Percentiles rank a stretch among this genome's conserved stretches.
Conservation (phyloP, 1,140 invertebrate species). For the Apis cerana region DNA sequence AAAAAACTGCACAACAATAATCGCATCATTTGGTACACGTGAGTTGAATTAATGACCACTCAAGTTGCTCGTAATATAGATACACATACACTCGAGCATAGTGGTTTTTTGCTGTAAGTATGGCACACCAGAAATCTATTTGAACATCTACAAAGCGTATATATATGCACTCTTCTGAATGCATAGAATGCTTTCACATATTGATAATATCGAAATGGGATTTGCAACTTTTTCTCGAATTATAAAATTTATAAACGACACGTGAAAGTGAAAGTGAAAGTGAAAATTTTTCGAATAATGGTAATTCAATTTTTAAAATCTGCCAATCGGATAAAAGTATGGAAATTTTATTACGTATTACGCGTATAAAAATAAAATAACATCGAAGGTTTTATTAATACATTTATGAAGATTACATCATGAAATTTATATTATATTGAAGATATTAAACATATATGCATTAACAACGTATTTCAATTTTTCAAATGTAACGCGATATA, state of each 20-base stretch:
- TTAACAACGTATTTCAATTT: not conserved
- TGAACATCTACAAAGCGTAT: not conserved
- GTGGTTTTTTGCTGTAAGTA: not conserved
- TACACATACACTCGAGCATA: too few relatives aligned
- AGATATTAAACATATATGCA: not conserved
- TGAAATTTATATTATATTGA: not conserved
- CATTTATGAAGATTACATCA: not conserved
- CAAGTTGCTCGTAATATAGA: not conserved
- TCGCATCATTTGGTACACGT: not conserved
- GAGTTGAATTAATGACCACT: not conserved
- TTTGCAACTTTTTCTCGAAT: constrained; percentile 16
- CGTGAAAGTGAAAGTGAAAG: not conserved
- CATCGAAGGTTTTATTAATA: too few relatives aligned
- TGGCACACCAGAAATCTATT: too few relatives aligned
- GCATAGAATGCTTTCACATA: constrained; percentile 9
- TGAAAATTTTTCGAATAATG: not conserved
- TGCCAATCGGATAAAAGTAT: not conserved
- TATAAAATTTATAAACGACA: constrained; percentile 9
- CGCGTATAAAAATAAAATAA: not conserved
- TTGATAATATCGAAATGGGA: constrained; percentile 27
- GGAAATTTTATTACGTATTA: not conserved
- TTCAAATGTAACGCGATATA: too few relatives aligned
- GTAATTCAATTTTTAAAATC: not conserved
- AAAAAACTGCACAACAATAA: not conserved
- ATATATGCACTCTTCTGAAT: constrained; percentile 1